These are phyloP conservation scores for Emydura subglobosa DNA, from an alignment of 2,113 vertebrate genomes.

Conservation along the genomic window DNA sequence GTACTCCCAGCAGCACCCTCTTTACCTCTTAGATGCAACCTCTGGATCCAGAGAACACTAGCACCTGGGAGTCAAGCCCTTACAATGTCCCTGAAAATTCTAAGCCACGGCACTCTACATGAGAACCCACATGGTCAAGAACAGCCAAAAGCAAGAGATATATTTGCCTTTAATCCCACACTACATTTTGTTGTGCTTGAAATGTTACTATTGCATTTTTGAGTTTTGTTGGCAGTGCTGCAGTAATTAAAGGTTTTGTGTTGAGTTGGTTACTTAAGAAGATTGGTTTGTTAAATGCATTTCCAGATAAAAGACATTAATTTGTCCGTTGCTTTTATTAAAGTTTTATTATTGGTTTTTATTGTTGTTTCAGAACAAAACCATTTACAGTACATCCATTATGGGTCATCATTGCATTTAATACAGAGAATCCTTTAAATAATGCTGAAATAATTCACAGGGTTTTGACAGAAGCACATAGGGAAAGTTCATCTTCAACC, in stretches of 20 bases:
- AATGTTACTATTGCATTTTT: neutral
- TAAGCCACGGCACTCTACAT: neutral
- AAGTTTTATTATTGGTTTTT: neutral
- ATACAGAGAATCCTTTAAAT: neutral
- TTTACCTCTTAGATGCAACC: neutral
- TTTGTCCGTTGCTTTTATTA: neutral
- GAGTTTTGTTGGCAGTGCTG: neutral
- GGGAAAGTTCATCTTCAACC: neutral
- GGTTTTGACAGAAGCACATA: neutral
- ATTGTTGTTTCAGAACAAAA: neutral
- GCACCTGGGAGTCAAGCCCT: neutral
- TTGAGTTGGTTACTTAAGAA: neutral
- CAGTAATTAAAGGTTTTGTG: neutral
- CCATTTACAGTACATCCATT: neutral
- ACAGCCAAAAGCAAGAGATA: neutral
- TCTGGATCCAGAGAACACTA: neutral
- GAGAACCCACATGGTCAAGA: neutral
- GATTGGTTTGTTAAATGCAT: neutral
- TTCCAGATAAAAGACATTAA: neutral
- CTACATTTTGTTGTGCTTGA: neutral
- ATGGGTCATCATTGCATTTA: neutral
- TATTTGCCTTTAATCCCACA: neutral
- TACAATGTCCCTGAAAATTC: neutral
- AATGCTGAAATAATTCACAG: neutral
- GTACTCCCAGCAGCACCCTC: neutral